Conservation (phyloP, 2,888 invertebrate genomes). For the Disparrhopalites patrizii region DNA sequence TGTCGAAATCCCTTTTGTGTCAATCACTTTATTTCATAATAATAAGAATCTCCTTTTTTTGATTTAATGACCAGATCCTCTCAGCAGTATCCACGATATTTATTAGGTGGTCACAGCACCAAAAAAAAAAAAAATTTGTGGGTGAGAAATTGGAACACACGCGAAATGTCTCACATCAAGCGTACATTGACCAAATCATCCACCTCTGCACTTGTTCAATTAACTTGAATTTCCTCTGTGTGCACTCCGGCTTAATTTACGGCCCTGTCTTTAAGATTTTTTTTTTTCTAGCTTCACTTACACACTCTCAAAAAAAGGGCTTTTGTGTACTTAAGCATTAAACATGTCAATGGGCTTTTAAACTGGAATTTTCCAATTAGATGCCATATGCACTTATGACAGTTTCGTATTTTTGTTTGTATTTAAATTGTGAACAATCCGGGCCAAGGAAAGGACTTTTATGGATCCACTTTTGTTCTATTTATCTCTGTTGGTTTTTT, state of each 20-base stretch:
- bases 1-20: neutral
- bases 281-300: no score
- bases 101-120: no score
- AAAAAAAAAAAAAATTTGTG: neutral
- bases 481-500: no score
- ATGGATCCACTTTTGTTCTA: slow-evolving; percentile 3
- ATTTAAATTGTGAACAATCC: neutral
- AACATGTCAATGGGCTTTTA: no score
- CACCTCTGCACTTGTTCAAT: no score
- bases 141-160: neutral
- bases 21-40: slow-evolving; percentile 1
- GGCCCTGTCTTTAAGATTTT: neutral
- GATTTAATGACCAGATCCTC: neutral
- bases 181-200: no score
- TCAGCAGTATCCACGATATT: neutral
- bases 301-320: no score
- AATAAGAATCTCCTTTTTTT: no score
- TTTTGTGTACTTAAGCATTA: neutral
- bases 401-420: neutral
- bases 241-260: neutral
- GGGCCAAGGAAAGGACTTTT: slow-evolving; percentile 5
- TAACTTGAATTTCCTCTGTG: neutral
- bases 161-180: no score
- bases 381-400: neutral
- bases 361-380: slow-evolving; percentile 3